Conservation (phyloP, 2,797 vertebrate genomes). For the Pangasius sanitwongsei region DNA sequence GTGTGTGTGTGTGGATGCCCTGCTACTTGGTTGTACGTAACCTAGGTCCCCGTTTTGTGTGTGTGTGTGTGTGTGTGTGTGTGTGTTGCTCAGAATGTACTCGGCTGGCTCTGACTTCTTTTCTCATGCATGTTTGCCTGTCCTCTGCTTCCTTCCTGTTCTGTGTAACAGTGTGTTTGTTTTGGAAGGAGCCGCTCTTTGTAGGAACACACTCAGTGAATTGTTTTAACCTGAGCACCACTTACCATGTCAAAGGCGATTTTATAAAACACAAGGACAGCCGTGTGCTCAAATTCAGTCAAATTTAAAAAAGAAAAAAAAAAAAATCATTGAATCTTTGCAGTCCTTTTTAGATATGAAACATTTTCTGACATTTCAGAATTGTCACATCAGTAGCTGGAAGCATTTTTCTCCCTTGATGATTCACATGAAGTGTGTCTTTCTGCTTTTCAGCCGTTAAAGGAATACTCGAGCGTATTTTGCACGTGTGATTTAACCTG, state of each 20-base stretch:
- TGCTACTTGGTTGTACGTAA: not conserved
- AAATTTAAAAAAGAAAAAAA: not conserved
- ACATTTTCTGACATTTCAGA: not conserved
- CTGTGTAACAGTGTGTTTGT: conserved; percentile 57
- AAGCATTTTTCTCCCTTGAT: not conserved
- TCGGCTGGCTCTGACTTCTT: conserved; percentile 48
- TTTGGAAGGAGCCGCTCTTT: conserved; percentile 46
- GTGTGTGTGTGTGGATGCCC: conserved; percentile 5
- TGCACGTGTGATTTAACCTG: no score
- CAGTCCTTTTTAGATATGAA: not conserved
- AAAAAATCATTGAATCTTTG: not conserved
- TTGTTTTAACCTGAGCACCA: conserved; percentile 3
- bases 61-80: conserved; percentile 65
- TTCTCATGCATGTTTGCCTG: conserved; percentile 56
- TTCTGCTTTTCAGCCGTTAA: not conserved
- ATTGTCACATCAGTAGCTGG: not conserved
- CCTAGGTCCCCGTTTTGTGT: not conserved
- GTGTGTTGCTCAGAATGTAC: conserved; percentile 76
- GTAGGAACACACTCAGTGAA: conserved; percentile 10
- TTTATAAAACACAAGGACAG: conserved; percentile 7
- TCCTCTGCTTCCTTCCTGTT: conserved; percentile 57
- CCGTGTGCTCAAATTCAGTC: not conserved
- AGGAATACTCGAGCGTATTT: not conserved
- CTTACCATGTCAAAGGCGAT: not conserved
- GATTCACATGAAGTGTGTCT: not conserved